These are phyloP conservation scores for Rhynchomys soricoides DNA, from an alignment of 2,113 vertebrate genomes.

Conservation along the genomic window DNA sequence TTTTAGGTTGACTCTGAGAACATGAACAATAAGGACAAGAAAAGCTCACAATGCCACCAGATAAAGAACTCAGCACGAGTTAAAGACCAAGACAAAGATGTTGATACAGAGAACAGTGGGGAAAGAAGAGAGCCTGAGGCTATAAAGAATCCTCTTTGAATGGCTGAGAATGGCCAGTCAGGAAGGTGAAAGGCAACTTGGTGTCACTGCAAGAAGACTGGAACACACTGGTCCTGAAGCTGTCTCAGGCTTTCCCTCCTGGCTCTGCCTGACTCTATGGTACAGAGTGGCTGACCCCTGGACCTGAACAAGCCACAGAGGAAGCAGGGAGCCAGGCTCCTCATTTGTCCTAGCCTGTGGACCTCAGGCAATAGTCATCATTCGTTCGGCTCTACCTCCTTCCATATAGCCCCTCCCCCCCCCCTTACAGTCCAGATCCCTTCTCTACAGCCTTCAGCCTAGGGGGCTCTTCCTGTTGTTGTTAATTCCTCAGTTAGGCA, in stretches of 20 bases:
- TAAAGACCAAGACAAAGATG: background rate
- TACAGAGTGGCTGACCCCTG: no score
- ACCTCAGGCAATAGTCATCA: background rate
- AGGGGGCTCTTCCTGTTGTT: background rate
- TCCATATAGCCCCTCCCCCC: background rate
- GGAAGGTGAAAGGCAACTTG: accelerated
- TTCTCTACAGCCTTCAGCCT: background rate
- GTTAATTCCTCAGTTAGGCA: background rate
- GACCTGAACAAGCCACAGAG: background rate
- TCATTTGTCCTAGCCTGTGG: background rate
- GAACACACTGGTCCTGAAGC: background rate
- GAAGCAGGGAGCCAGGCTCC: background rate
- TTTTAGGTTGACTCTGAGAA: background rate
- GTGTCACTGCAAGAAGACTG: no score
- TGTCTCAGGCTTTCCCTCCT: background rate
- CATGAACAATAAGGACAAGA: background rate
- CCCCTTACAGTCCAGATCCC: background rate
- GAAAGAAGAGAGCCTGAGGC: no score
- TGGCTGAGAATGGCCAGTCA: background rate
- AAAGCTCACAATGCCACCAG: background rate
- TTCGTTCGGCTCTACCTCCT: background rate
- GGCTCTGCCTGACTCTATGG: background rate
- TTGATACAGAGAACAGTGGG: background rate
- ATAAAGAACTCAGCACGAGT: background rate
- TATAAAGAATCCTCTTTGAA: background rate